Evolutionary conservation across 2,113 vertebrate genomes (phyloP), one percentile per base, ranked within the genome.

Genomic region (Apistogramma diplotaenia): DNA sequence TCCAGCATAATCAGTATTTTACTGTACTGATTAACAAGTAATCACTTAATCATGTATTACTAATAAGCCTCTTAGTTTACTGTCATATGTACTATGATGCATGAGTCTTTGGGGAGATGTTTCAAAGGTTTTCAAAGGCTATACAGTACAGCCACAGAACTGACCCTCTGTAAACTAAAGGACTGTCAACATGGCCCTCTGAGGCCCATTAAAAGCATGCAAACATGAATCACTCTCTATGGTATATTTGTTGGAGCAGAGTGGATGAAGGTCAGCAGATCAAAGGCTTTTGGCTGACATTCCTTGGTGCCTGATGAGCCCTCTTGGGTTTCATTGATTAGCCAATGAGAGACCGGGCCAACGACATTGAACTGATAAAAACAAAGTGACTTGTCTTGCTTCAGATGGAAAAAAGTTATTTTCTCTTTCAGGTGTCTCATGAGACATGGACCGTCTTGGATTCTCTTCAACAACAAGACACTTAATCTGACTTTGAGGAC

Each of bases 161-260:
- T 94, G 89, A 93, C 92, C 93, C 94, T 91, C 71, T 81, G 80
- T 75, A 87, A 92, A 87, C 76, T 74, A 93, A 87, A 91, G 89
- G 90, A 89, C 81, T 89, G 82, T 92, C 92, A 92, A 85, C 85
- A 86, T 29, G 83, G 89, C 82, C 94, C 93, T 90, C 65, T 0
- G 93, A 91, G 92, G 89, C 94, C 94, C 89, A 94, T 95, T 94
- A 94, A 94, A 92, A 93, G 86, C 91, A 93, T 93, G 92, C 92
- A 95, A 94, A 95, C 93, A 91, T 88, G 85, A 88, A 93, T 94
- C 91, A 90, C 87, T 94, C 92, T 93, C 85, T 81, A 82, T 85
- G 84, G 85, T 82, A 82, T 91, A 91, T 90, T 89, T 90, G 82
- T 81, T 59, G 72, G 83, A 89, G 92, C 84, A 80, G 51, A 87